These are phyloP conservation scores for Tipula helvola DNA, from an alignment of 2,888 invertebrate genomes.

Conservation along the genomic window DNA sequence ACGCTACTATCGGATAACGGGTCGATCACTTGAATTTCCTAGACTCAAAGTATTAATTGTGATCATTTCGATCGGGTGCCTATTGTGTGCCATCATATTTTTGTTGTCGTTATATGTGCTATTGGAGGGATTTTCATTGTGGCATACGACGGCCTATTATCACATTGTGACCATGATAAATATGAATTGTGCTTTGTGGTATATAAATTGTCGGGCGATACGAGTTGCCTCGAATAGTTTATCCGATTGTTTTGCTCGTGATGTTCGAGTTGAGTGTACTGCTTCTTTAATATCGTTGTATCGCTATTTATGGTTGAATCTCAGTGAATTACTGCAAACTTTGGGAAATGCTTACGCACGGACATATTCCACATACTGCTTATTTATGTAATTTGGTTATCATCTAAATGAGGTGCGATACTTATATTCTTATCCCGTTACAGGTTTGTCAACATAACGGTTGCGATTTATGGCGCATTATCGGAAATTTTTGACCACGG, in stretches of 20 bases:
- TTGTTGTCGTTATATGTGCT: conserved; percentile 45
- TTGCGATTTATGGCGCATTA: conserved; percentile 52
- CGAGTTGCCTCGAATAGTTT: conserved; percentile 47
- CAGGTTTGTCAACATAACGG: conserved; percentile 52
- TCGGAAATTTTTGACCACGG: conserved; percentile 57
- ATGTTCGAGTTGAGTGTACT: conserved; percentile 42
- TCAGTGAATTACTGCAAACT: conserved; percentile 51
- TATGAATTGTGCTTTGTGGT: conserved; percentile 60
- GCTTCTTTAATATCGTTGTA: conserved; percentile 46
- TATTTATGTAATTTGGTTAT: conserved; percentile 42
- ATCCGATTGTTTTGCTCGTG: conserved; percentile 43
- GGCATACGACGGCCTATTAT: conserved; percentile 43
- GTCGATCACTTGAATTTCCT: conserved; percentile 48
- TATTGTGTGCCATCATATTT: conserved; percentile 46
- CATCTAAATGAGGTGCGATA: background rate
- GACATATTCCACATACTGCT: conserved; percentile 51
- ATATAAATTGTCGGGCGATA: conserved; percentile 53
- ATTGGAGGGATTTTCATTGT: conserved; percentile 46
- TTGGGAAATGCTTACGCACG: conserved; percentile 54
- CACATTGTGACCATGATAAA: conserved; percentile 60
- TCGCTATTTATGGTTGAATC: conserved; percentile 48
- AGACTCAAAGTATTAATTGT: conserved; percentile 46
- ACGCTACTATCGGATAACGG: conserved; percentile 43
- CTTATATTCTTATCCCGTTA: background rate
- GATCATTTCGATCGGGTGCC: conserved; percentile 47